A percentile compares a stretch with the other conserved stretches of the same genome.
These are phyloP conservation scores for Elanoides forficatus DNA, from an alignment of 2,113 vertebrate species.

Conservation along the genomic window DNA sequence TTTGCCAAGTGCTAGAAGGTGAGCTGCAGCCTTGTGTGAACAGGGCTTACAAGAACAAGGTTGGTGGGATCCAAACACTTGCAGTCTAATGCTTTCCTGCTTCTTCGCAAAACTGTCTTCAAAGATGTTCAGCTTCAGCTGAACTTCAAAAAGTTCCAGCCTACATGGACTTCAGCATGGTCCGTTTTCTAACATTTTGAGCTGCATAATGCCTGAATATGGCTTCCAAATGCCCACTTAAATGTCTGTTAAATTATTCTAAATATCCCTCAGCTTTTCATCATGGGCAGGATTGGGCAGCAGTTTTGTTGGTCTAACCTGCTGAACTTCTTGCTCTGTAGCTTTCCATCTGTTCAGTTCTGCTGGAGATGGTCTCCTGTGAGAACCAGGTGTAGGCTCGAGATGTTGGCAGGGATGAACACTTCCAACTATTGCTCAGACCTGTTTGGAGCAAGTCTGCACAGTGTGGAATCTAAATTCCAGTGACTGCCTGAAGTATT, in stretches of 20 bases:
- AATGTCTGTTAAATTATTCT: neutral
- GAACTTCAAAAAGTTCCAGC: neutral
- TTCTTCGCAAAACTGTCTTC: neutral
- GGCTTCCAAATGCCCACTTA: neutral
- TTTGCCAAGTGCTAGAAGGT: neutral
- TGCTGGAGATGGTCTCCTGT: neutral
- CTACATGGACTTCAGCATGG: neutral
- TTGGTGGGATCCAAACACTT: neutral
- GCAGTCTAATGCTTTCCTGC: neutral
- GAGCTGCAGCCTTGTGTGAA: neutral
- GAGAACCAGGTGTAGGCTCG: neutral
- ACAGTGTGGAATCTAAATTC: neutral
- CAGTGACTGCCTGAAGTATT: neutral
- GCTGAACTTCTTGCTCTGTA: neutral
- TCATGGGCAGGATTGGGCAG: neutral
- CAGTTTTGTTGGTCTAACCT: neutral
- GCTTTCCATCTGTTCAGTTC: neutral
- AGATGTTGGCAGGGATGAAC: neutral
- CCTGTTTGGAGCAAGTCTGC: conserved; percentile 17
- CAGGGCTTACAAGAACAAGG: neutral
- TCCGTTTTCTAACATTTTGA: neutral
- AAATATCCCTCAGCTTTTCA: neutral
- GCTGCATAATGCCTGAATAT: neutral
- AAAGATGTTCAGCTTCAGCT: neutral
- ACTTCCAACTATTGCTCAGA: neutral